These are phyloP conservation scores for Calliphora vicina DNA, from an alignment of 1,140 invertebrate genomes.

Conservation along the genomic window DNA sequence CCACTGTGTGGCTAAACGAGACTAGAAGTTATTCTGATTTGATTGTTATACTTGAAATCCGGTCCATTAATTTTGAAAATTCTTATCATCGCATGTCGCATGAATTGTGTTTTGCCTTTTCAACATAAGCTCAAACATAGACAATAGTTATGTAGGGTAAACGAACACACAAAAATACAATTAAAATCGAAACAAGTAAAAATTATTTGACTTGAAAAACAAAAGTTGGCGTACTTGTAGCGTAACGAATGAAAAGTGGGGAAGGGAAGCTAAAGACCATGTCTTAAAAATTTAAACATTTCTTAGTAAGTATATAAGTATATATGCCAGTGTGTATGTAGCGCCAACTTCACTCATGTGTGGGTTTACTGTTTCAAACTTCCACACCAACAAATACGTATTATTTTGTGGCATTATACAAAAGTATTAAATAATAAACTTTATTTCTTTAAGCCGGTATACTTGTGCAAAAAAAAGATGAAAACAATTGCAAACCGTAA, in stretches of 20 bases:
- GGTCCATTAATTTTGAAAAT: too few species aligned
- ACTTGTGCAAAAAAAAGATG: neutral
- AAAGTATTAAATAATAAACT: neutral
- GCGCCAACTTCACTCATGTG: neutral
- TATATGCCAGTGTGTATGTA: neutral
- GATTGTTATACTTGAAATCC: too few species aligned
- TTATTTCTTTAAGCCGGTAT: slow-evolving; percentile 5
- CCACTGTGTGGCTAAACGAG: too few species aligned
- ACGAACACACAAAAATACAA: too few species aligned
- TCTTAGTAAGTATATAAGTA: too few species aligned
- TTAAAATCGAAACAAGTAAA: neutral
- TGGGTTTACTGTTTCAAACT: neutral
- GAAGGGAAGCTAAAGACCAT: too few species aligned
- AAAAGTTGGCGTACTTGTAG: neutral
- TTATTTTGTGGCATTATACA: neutral
- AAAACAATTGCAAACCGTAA: neutral
- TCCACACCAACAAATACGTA: neutral
- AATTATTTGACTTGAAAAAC: neutral
- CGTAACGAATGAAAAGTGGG: neutral
- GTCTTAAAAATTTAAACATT: too few species aligned
- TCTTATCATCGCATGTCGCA: too few species aligned
- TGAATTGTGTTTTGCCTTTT: neutral
- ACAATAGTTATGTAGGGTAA: too few species aligned
- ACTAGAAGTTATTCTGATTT: too few species aligned
- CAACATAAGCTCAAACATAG: too few species aligned